Evolutionary conservation across 2,797 vertebrate species (phyloP), one percentile per base, ranked within the genome.

Genomic region (Sphaeramia orbicularis): DNA sequence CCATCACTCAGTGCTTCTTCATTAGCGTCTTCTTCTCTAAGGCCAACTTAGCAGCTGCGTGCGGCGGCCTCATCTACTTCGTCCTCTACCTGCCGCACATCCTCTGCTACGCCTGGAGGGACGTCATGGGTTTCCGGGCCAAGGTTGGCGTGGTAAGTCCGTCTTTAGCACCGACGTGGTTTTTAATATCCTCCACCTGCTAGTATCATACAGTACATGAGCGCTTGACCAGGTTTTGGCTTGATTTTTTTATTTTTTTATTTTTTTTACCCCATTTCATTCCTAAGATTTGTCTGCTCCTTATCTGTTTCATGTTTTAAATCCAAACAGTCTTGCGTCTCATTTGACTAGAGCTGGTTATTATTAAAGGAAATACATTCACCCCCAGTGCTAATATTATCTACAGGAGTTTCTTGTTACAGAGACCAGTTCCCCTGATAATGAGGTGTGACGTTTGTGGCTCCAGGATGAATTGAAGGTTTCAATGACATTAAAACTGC

Each of bases 21-120:
- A 98, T 99, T 87, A 99, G 96, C 91, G 96, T 97, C 0, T 91
- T 99, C 82, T 99, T 99, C 94, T 99, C 97, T 60, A 96, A 96
- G 80, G 96, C 98, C 78, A 99, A 99, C 89, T 85, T 99, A 86
- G 97, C 97, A 1, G 96, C 98, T 0, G 97, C 98, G 62, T 99
- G 97, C 15, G 97, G 97, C 0, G 98, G 97, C 57, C 96, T 99
- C 89, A 94, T 99, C 87, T 99, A 96, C 87, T 99, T 99, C 81
- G 93, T 95, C 0, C 94, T 99, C 36, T 99, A 99, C 89, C 91
- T 99, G 59, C 98, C 98, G 11, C 95, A 98, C 0, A 74, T 96
- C 65, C 93, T 99, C 0, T 98, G 96, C 54, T 95, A 95, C 7
- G 95, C 97, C 27, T 99, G 98, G 98, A 96, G 96, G 68, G 96